Base-by-base conservation (phyloP, 1,140 invertebrate species). In the Conopomorpha cramerella region DNA sequence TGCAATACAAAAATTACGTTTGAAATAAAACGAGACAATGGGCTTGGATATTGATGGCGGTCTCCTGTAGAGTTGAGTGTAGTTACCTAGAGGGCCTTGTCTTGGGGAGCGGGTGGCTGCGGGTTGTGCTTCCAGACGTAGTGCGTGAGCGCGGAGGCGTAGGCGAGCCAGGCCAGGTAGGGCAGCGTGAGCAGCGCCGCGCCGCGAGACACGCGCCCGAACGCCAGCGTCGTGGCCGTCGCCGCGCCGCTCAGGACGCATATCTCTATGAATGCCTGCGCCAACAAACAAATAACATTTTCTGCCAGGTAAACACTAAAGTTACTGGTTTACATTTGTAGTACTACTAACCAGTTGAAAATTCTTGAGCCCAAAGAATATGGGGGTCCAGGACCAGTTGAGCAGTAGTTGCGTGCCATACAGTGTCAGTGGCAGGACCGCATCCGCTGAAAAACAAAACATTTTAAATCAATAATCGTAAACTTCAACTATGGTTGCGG, bases 331-430 rank as follows among this genome's bases (percentile, higher is more conserved):
- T 29, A 38, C 39, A 16, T 30, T 34, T 18, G 11, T 37, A 17
- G 29, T 40, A 34, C 47, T 39, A 45, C 72, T 66, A 79, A 91
- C 91, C 82, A 84, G 81, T 74, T 91, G 88, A 2, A 90, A 77
- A 43, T 85, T 84, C 39, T 87, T 86, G 16, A 77, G 46, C 29
- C 86, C 86, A 68, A 95, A 95, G 72, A 95, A 95, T 11, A 95
- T 84, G 4, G 91, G 91, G 1, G 89, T 84, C 92, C 92, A 95
- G 0, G 85, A 81, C 89, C 90, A 94, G 62, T 95, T 95, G 0
- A 95, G 65, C 0, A 85, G 81, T 30, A 95, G 68, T 57, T 93
- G 91, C 1, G 81, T 66, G 3, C 84, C 89, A 48, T 92, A 95
- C 14, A 90, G 55, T 0, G 85, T 76, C 12, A 95, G 56, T 1